phyloP scores from a whole-genome alignment of 2,797 vertebrate species.

The Xyrichtys novacula region DNA sequence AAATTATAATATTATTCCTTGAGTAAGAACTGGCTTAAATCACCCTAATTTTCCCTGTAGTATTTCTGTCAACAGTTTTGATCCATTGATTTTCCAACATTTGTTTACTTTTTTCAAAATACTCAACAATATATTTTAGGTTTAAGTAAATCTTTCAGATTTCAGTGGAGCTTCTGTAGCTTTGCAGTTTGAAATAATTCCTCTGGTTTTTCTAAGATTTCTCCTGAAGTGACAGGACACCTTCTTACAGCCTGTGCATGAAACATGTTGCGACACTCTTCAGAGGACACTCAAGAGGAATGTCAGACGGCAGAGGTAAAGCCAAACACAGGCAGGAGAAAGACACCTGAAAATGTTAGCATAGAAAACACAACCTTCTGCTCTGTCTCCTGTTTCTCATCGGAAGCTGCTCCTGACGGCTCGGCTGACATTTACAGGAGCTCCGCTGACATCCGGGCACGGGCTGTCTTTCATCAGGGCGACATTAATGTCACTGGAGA shows the following conservation, averaged over 20 bases:
- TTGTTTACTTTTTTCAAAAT: not conserved
- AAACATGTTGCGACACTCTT: conserved; percentile 14
- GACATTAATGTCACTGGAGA: conserved; percentile 10
- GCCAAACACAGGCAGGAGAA: not conserved
- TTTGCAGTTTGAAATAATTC: not conserved
- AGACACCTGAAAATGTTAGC: conserved; percentile 37
- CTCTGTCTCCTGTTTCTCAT: conserved; percentile 7
- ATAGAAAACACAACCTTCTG: not conserved
- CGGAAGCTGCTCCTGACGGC: conserved; percentile 12
- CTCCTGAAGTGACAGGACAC: not conserved
- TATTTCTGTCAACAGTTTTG: not conserved
- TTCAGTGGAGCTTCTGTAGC: not conserved
- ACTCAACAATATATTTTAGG: not conserved
- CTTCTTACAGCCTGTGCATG: conserved; percentile 8
- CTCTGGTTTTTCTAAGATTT: not conserved
- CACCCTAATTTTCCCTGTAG: not conserved
- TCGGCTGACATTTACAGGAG: conserved; percentile 51
- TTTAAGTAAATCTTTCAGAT: too few species aligned
- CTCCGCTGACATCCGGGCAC: conserved; percentile 27
- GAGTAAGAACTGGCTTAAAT: too few species aligned
- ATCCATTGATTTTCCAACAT: not conserved
- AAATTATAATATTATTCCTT: too few species aligned
- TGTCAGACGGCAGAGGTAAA: conserved; percentile 37
- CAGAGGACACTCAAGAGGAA: conserved; percentile 30
- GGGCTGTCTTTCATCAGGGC: conserved; percentile 26